Percentiles rank a stretch among this genome's conserved stretches.
Evolutionary conservation across 23 tunicate genomes (phyloP).

Genomic region (Styela clava): DNA sequence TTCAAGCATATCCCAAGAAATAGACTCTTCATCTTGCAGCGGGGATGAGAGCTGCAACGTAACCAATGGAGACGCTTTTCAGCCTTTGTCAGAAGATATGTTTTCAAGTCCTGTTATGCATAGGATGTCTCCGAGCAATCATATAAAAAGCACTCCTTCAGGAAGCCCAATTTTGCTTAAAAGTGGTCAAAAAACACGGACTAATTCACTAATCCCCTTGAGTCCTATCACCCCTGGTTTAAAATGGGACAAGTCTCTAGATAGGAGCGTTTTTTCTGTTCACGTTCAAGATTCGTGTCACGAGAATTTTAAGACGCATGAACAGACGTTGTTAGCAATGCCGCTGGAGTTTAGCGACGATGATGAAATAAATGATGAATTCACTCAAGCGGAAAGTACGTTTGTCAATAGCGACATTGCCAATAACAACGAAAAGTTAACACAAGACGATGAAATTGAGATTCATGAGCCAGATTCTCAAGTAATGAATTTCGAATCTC

Average conservation of each 20-base stretch:
- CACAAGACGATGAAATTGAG: neutral
- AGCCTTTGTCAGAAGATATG: neutral
- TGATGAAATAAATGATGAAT: neutral
- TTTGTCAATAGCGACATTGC: neutral
- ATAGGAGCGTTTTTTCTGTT: conserved; percentile 9
- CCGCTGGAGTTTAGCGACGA: conserved; percentile 12
- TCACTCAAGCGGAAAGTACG: neutral
- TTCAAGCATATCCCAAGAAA: neutral
- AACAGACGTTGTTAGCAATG: conserved; percentile 11
- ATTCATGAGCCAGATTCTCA: neutral
- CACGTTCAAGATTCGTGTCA: conserved; percentile 1
- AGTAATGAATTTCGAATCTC: neutral
- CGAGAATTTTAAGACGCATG: neutral
- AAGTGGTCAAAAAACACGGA: neutral
- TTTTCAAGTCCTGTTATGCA: neutral
- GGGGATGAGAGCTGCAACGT: neutral
- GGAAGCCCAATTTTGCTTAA: neutral
- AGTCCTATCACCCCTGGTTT: conserved; percentile 23
- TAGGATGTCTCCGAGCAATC: neutral
- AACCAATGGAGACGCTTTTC: neutral
- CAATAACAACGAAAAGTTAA: neutral
- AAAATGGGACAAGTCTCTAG: neutral
- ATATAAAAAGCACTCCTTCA: conserved; percentile 1
- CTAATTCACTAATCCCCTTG: neutral
- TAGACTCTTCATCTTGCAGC: neutral